These are phyloP conservation scores for Spinus olivaceus DNA, from an alignment of 2,797 vertebrate species.

Conservation along the genomic window DNA sequence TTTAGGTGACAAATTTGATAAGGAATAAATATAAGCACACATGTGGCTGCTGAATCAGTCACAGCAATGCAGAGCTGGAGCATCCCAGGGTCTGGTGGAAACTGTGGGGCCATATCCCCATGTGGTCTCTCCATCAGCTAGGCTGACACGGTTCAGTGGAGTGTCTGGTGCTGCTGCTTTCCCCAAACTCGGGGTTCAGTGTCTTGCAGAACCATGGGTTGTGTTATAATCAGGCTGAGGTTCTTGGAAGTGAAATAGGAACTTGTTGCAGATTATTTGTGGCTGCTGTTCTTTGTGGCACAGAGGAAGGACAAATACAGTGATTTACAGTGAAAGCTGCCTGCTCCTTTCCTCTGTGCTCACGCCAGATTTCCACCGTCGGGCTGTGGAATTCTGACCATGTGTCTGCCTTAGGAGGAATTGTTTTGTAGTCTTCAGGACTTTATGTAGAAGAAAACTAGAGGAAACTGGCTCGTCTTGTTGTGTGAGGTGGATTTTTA, in stretches of 20 bases:
- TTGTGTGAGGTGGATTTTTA: neutral
- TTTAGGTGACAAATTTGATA: neutral
- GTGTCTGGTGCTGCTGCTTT: neutral
- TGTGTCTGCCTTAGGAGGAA: neutral
- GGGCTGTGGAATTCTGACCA: neutral
- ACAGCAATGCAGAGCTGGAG: accelerated
- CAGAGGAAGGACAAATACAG: neutral
- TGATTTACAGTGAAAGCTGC: neutral
- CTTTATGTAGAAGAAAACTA: neutral
- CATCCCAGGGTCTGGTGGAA: neutral
- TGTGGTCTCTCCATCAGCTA: neutral
- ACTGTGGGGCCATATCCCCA: accelerated
- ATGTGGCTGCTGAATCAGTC: neutral
- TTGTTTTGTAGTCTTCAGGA: neutral
- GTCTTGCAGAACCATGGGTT: neutral
- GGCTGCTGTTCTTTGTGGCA: neutral
- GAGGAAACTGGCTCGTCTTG: neutral
- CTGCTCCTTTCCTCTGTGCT: neutral
- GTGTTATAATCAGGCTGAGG: neutral
- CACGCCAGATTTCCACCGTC: neutral
- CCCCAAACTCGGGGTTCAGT: accelerated
- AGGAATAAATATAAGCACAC: neutral
- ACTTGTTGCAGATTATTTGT: neutral
- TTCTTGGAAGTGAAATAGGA: neutral
- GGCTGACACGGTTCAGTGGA: neutral